phyloP scores from a whole-genome alignment of 2,797 vertebrate species.

The Pangasius djambal region DNA sequence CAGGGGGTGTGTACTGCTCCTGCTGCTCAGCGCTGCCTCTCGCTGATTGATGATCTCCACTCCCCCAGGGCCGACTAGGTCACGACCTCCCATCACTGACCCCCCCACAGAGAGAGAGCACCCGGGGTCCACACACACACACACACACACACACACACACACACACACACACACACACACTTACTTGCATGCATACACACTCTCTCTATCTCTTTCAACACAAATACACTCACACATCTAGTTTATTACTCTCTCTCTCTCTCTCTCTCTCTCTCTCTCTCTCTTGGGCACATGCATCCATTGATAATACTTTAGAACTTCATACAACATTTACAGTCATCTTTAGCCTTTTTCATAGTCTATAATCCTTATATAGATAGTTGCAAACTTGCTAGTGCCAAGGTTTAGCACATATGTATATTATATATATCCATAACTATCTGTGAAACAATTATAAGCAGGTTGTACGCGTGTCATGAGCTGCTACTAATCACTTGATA shows the following conservation, averaged over 20 bases:
- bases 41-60: slow-evolving; percentile 82
- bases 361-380: background rate
- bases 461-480: background rate
- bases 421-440: background rate
- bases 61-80: slow-evolving; percentile 78
- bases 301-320: background rate
- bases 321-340: slow-evolving; percentile 19
- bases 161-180: slow-evolving; percentile 51
- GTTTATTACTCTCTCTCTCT: slow-evolving; percentile 10
- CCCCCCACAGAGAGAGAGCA: slow-evolving; percentile 65
- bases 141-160: slow-evolving; percentile 46
- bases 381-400: background rate
- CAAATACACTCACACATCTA: slow-evolving; percentile 37
- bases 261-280: background rate
- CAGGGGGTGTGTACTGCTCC: slow-evolving; percentile 64
- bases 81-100: slow-evolving; percentile 78
- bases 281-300: background rate
- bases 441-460: background rate
- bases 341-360: background rate
- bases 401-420: background rate
- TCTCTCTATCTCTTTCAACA: background rate
- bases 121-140: slow-evolving; percentile 44
- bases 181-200: background rate
- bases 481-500: background rate
- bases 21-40: slow-evolving; percentile 75